phyloP scores from a whole-genome alignment of 1,140 invertebrate species.

The Brachionus koreanus region DNA sequence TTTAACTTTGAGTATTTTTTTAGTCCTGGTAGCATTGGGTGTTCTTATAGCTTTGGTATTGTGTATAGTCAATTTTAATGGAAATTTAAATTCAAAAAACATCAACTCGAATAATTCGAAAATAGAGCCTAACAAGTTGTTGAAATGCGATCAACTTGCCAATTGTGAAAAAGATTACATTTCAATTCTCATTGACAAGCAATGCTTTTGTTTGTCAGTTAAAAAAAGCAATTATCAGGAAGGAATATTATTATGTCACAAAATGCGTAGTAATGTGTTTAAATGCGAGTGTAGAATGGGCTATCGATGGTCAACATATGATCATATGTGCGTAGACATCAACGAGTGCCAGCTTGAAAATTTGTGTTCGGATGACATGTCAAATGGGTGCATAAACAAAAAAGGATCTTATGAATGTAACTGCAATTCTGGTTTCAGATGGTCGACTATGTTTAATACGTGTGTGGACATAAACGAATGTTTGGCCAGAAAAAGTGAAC shows the following conservation, averaged over 20 bases:
- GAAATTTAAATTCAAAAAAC: background rate
- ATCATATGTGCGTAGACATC: background rate
- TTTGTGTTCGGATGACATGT: background rate
- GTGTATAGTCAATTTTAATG: background rate
- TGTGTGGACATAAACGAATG: conserved; percentile 29
- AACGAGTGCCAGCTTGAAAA: background rate
- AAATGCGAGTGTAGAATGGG: background rate
- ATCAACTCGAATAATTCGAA: background rate
- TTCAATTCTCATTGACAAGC: background rate
- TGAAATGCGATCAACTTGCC: background rate
- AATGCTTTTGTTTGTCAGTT: background rate
- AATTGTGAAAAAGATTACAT: background rate
- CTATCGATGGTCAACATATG: background rate
- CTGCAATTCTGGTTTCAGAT: background rate
- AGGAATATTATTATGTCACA: background rate
- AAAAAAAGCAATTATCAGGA: background rate
- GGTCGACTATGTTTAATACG: background rate
- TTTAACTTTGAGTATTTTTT: background rate
- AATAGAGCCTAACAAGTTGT: background rate
- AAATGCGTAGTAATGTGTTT: background rate
- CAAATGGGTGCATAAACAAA: conserved; percentile 1
- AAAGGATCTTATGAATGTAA: background rate
- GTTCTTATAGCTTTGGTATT: background rate
- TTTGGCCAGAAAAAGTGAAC: background rate
- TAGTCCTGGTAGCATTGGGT: background rate